Evolutionary conservation across 1,140 invertebrate species (phyloP).

Genomic region (Limonius californicus): DNA sequence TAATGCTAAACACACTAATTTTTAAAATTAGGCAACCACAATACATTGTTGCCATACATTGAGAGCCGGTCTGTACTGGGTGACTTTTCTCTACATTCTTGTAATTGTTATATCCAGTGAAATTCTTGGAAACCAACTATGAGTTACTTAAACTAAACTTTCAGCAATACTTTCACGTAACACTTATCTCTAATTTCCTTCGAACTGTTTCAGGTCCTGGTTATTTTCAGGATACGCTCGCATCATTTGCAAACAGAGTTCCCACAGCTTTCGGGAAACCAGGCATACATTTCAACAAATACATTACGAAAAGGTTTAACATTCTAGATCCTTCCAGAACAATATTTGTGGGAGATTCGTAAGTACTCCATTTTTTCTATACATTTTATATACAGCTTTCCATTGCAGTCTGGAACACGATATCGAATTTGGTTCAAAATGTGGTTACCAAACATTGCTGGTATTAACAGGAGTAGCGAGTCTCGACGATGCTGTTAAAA

Average conservation of each 20-base stretch:
- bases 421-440: conserved; percentile 78
- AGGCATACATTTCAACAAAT: neutral
- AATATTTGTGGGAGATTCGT: conserved; percentile 7
- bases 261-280: neutral
- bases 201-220: neutral
- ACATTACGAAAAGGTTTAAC: neutral
- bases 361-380: neutral
- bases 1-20: too few species aligned
- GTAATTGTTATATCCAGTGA: too few species aligned
- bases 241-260: neutral
- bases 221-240: neutral
- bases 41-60: too few species aligned
- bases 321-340: neutral
- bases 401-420: conserved; percentile 49
- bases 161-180: too few species aligned
- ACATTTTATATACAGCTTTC: too few species aligned
- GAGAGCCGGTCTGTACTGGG: too few species aligned
- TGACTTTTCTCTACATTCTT: too few species aligned
- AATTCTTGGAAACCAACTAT: too few species aligned
- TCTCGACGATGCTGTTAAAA: conserved; percentile 61
- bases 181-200: too few species aligned
- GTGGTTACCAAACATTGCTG: conserved; percentile 78
- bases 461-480: conserved; percentile 81
- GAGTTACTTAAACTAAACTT: too few species aligned
- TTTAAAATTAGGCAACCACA: too few species aligned